These are phyloP conservation scores for Etheostoma perlongum DNA, from an alignment of 2,797 vertebrate species.

Conservation along the genomic window DNA sequence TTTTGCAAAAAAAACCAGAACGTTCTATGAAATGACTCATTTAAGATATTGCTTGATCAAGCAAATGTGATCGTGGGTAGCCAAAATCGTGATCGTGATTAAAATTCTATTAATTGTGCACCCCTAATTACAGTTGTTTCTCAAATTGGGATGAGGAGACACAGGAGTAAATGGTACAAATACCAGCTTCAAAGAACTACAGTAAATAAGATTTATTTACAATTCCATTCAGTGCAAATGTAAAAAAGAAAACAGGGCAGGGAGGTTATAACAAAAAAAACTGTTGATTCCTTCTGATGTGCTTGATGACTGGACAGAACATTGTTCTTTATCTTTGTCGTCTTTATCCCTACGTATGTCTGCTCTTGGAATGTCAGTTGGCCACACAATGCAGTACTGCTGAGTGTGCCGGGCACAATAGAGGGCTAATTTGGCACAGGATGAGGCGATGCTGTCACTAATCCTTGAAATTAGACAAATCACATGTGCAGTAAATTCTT, in stretches of 20 bases:
- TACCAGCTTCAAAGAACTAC: background rate
- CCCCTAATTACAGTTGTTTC: background rate
- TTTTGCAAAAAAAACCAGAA: too few species aligned
- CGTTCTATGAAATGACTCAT: too few species aligned
- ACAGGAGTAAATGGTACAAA: background rate
- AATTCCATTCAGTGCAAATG: background rate
- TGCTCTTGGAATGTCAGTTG: slow-evolving; percentile 36
- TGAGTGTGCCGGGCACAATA: slow-evolving; percentile 19
- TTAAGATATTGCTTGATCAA: too few species aligned
- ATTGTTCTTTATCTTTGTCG: slow-evolving; percentile 5
- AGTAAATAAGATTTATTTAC: background rate
- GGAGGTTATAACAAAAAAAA: slow-evolving; percentile 3
- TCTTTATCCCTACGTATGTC: slow-evolving; percentile 24
- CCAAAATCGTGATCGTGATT: too few species aligned
- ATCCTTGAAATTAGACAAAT: slow-evolving; percentile 46
- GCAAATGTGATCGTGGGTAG: too few species aligned
- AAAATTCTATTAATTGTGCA: too few species aligned
- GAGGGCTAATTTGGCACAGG: slow-evolving; percentile 27
- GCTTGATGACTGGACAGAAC: background rate
- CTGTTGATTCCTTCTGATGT: background rate
- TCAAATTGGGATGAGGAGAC: background rate
- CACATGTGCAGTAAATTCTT: slow-evolving; percentile 11
- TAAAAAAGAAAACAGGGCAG: background rate
- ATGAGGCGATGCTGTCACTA: slow-evolving; percentile 12
- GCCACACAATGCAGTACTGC: slow-evolving; percentile 18